Percentiles rank a stretch among this genome's conserved stretches.
These are phyloP conservation scores for Lutjanus erythropterus DNA, from an alignment of 2,113 vertebrate species.

Conservation along the genomic window DNA sequence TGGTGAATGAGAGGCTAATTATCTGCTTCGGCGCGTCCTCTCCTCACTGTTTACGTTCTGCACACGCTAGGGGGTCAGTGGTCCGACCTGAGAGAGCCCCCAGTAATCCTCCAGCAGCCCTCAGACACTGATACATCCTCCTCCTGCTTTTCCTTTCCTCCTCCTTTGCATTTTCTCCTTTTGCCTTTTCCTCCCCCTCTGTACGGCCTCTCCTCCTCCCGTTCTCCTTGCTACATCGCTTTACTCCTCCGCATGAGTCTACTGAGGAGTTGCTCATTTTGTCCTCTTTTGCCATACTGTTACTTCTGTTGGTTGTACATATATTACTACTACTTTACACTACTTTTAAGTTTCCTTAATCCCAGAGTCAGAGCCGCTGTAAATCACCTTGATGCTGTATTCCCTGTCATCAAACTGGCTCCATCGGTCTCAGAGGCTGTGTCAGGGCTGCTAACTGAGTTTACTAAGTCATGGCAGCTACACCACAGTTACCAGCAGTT, in stretches of 20 bases:
- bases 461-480: no score
- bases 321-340: not conserved
- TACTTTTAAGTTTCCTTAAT: not conserved
- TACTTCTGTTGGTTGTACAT: not conserved
- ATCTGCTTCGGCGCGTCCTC: conserved; percentile 83
- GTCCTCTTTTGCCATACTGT: not conserved
- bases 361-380: no score
- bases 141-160: conserved; percentile 72
- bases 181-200: conserved; percentile 40
- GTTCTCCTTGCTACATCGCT: conserved; percentile 36
- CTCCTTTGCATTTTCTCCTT: conserved; percentile 69
- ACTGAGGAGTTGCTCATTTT: conserved; percentile 1
- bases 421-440: no score
- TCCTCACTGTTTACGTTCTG: conserved; percentile 91
- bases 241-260: conserved; percentile 10
- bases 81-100: conserved; percentile 80
- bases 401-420: no score
- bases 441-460: no score
- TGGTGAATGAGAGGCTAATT: conserved; percentile 88
- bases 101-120: conserved; percentile 82
- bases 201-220: conserved; percentile 39
- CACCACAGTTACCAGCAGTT: no score
- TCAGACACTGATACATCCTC: conserved; percentile 84
- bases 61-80: conserved; percentile 89
- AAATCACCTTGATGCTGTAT: no score